phyloP scores from a whole-genome alignment of 2,888 invertebrate species.

The Tethea ocularis region DNA sequence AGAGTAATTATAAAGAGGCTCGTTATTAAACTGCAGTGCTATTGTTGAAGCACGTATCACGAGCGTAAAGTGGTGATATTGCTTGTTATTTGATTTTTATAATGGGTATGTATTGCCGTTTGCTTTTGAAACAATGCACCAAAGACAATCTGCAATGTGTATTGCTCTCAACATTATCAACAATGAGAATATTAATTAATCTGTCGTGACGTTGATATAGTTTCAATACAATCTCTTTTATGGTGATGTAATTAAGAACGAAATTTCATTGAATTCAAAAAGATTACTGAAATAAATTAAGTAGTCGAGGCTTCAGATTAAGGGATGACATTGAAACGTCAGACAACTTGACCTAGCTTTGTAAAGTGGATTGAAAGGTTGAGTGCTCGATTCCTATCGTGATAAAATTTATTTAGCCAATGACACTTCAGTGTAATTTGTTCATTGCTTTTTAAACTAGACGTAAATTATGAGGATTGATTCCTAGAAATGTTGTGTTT shows the following conservation, averaged over 20 bases:
- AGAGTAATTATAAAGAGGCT: conserved; percentile 25
- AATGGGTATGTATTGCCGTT: background rate
- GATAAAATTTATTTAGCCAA: background rate
- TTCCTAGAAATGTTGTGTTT: background rate
- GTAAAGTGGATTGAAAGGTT: background rate
- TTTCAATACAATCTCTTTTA: too few species aligned
- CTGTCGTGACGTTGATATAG: too few species aligned
- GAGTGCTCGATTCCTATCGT: background rate
- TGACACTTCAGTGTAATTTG: background rate
- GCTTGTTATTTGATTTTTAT: background rate
- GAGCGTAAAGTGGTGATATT: background rate
- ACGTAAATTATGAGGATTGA: background rate
- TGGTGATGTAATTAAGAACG: too few species aligned
- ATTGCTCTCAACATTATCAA: too few species aligned
- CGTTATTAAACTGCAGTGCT: conserved; percentile 28
- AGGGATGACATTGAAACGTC: background rate
- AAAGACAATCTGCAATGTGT: too few species aligned
- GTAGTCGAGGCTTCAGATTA: background rate
- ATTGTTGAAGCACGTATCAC: conserved; percentile 55
- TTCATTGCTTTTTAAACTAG: background rate
- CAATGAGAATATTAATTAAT: too few species aligned
- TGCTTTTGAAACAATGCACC: background rate
- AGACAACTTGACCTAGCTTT: conserved; percentile 9
- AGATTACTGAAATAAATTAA: too few species aligned
- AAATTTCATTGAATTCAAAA: too few species aligned